Base-by-base conservation (phyloP, 53 echinoderm and acorn worm species). In the Mesocentrotus franciscanus region DNA sequence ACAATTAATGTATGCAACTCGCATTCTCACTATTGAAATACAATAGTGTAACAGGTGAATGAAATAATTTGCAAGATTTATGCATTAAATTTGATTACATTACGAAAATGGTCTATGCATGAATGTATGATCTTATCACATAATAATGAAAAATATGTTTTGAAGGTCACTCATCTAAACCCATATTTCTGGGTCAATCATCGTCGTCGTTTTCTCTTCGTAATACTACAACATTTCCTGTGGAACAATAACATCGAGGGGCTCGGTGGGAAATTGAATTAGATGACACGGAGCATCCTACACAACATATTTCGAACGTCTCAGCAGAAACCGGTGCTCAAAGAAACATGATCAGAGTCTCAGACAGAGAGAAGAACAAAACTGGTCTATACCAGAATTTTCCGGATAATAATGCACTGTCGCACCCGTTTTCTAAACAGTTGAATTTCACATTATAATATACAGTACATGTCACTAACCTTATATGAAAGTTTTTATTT, bases 201-300 rank as follows among this genome's bases (percentile, higher is more conserved):
- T 57, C 57, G 87, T n/a, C 56, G 85, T 85, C 87, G 22, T 55
- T 49, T 58, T n/a, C 26, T 56, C 26, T 24, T 87, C 5, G 58
- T 87, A 58, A 22, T 42, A 42, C 32, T 32, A 8, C 18, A 84
- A n/a, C 58, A 27, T 58, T 14, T 16, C 42, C 11, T 29, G 81
- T 8, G 11, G 32, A 72, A 72, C 72, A 72, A 72, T 72, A 27
- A 27, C 39, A 81, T 81, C 4, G 56, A 24, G 27, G 56, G 57
- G 20, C 27, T 24, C 57, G 18, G 57, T 11, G 58, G 87, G 87
- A 87, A 87, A 87, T 87, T 58, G 87, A 58, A 87, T 87, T 87
- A 87, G 27, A 87, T 87, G 87, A 87, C 58, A 58, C 26, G 55
- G 34, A 27, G 87, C 75, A n/a, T 75, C 11, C 2, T 10, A 1